Conservation (phyloP, 2,797 vertebrate genomes). For the Falco rusticolus region DNA sequence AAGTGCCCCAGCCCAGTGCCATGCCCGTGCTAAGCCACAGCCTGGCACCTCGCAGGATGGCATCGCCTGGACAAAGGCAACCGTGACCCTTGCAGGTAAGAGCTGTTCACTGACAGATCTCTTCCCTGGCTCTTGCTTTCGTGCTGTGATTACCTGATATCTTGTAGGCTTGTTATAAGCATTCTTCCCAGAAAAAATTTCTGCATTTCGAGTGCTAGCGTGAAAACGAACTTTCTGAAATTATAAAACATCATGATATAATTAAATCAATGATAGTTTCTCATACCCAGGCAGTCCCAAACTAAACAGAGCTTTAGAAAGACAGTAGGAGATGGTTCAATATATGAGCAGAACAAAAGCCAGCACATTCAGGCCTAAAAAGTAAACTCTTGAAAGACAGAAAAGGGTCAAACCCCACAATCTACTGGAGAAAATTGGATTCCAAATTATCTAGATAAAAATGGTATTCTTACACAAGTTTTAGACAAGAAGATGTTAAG, state of each 20-base stretch:
- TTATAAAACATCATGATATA: conserved; percentile 8
- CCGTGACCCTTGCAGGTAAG: not conserved
- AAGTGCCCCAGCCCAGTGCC: not conserved
- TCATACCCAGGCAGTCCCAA: not conserved
- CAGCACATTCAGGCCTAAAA: not conserved
- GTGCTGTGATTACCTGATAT: conserved; percentile 85
- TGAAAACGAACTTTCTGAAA: conserved; percentile 87
- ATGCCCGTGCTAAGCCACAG: not conserved
- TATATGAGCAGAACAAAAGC: not conserved
- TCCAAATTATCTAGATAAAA: not conserved
- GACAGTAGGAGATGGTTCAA: not conserved
- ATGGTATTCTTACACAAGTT: not conserved
- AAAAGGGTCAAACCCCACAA: not conserved
- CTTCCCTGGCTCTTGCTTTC: not conserved
- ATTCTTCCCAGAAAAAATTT: conserved; percentile 86
- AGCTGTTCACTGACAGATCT: not conserved
- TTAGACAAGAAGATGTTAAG: not conserved
- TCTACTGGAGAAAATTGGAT: not conserved
- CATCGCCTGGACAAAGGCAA: not conserved
- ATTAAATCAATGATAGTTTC: not conserved
- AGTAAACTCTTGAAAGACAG: not conserved
- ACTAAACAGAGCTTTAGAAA: not conserved
- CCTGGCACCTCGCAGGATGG: not conserved
- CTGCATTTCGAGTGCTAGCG: conserved; percentile 81
- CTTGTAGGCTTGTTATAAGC: conserved; percentile 91